Conservation (phyloP, 2,888 invertebrate genomes). For the Parochlus steinenii region DNA sequence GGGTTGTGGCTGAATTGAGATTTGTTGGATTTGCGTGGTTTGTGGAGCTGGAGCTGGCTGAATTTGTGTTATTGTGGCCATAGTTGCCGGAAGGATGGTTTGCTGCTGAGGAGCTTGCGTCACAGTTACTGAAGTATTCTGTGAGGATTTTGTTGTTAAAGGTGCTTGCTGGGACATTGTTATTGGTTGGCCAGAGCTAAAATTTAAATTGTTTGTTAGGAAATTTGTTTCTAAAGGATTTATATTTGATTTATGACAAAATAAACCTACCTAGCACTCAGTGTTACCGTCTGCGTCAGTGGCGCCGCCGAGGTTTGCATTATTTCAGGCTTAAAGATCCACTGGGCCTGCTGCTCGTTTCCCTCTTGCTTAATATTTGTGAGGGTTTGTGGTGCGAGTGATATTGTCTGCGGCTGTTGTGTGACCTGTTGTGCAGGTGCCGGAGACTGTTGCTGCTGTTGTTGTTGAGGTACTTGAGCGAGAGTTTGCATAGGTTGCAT, state of each 20-base stretch:
- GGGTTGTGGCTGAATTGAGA: conserved; percentile 12
- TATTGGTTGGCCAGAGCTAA: conserved; percentile 1
- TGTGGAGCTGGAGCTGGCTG: conserved; percentile 17
- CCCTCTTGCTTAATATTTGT: conserved; percentile 21
- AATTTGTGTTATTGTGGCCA: conserved; percentile 15
- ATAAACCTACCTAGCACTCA: too few relatives aligned
- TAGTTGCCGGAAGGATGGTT: conserved; percentile 22
- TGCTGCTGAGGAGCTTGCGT: conserved; percentile 14
- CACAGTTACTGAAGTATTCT: conserved; percentile 15
- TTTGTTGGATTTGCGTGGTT: conserved; percentile 13
- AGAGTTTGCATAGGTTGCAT: conserved; percentile 24
- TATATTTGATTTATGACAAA: too few relatives aligned
- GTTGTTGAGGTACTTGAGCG: conserved; percentile 32
- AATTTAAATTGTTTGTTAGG: too few relatives aligned
- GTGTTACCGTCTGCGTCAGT: too few relatives aligned
- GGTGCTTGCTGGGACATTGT: conserved; percentile 7
- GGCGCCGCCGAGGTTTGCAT: too few relatives aligned
- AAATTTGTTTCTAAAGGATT: too few relatives aligned
- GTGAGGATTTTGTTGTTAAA: conserved; percentile 14
- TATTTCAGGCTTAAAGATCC: conserved; percentile 16
- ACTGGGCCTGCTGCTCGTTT: conserved; percentile 26
- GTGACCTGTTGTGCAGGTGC: conserved; percentile 19
- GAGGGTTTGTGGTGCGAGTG: conserved; percentile 13
- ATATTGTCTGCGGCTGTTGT: conserved; percentile 22
- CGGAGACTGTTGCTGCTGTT: conserved; percentile 21